Base-by-base conservation (phyloP, 2,797 vertebrate genomes). In the Onychomys arenicola region DNA sequence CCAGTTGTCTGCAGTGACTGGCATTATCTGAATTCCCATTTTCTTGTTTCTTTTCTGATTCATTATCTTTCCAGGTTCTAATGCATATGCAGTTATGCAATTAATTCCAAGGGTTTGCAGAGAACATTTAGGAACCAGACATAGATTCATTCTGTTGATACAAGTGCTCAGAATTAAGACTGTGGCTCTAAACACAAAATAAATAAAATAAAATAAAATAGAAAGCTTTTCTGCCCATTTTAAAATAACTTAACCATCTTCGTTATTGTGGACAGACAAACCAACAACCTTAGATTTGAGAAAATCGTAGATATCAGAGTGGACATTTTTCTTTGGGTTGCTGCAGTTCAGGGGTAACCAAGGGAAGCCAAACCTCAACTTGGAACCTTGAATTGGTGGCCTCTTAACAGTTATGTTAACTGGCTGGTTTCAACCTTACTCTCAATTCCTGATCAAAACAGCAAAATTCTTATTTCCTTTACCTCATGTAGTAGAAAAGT, bases 131-230 rank as follows among this genome's bases (percentile, higher is more conserved):
- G 65, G 93, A 97, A 94, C 86, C 61, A 57, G 83, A 85, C 77
- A 89, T 55, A 75, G 19, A 88, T 91, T 93, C 84, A 93, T 73
- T 75, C 34, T 85, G 61, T 91, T 69, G 94, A n/a, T 69, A 13
- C 90, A 93, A 95, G 80, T 63, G 49, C 65, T 94, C 34, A 80
- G 80, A 96, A 94, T 97, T 69, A 96, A 93, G 67, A 93, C 11
- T 4, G 55, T 86, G 21, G 10, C 71, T 57, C 55, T 90, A 84
- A 90, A 93, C 19, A 93, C 43, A 5, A 78, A 55, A 55, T 55
- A 17, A 55, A 55, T 17, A 17, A 55, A 55, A 55, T 17, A 55
- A 52, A 52, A 69, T 37, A 43, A 65, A 55, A 69, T 37, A 43
- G 59, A 55, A 80, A 4, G 37, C 34, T 29, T n/a, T 94, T 43